Percentiles rank a stretch among this genome's conserved stretches.
These are phyloP conservation scores for crab-eating macaque (Macaca fascicularis) DNA, from an alignment of 2,113 vertebrate species.

Conservation along the genomic window T2T-MFA8v1.1 NC_088387.1:77890001-77890500, in stretches of 20 bases:
- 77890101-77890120: too few relatives aligned
- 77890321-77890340: background rate
- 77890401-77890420: slow-evolving; percentile 1
- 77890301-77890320: background rate
- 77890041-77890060: too few relatives aligned
- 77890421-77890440: background rate
- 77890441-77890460: slow-evolving; percentile 1
- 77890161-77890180: too few relatives aligned
- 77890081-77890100: too few relatives aligned
- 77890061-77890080: too few relatives aligned
- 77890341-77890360: background rate
- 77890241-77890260: background rate
- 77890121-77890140: too few relatives aligned
- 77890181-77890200: too few relatives aligned
- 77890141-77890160: too few relatives aligned
- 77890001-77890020: too few relatives aligned
- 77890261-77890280: slow-evolving; percentile 14
- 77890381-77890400: background rate
- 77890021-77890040: too few relatives aligned
- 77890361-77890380: background rate
- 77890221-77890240: too few relatives aligned
- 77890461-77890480: background rate
- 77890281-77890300: background rate
- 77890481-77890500: background rate
- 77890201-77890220: too few relatives aligned